Evolutionary conservation across 1,140 invertebrate species (phyloP).

Genomic region (Musca vetustissima): DNA sequence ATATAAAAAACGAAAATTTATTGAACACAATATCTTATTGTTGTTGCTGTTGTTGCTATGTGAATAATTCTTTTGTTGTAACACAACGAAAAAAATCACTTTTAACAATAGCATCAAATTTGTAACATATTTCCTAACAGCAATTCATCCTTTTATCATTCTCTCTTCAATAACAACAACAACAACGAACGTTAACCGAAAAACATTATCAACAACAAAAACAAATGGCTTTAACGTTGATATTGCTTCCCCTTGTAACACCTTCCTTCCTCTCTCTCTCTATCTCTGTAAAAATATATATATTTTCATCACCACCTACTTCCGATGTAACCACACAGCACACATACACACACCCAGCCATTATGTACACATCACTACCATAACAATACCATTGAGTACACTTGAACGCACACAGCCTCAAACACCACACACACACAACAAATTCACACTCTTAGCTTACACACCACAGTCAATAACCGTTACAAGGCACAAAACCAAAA

Average conservation of each 20-base stretch:
- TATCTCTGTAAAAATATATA: too few species aligned
- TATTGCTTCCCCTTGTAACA: too few species aligned
- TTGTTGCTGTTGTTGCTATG: neutral
- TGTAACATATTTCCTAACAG: constrained; percentile 4
- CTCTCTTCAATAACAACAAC: neutral
- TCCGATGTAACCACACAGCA: constrained; percentile 7
- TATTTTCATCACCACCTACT: neutral
- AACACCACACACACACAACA: neutral
- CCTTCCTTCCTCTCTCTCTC: too few species aligned
- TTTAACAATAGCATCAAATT: constrained; percentile 16
- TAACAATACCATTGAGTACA: neutral
- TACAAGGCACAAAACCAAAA: neutral
- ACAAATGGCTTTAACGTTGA: constrained; percentile 1
- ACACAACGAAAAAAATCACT: neutral
- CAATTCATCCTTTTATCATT: neutral
- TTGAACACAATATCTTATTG: neutral
- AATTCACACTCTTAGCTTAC: neutral
- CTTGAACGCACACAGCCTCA: neutral
- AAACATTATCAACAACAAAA: constrained; percentile 7
- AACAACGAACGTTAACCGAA: neutral
- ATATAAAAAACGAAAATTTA: constrained; percentile 6
- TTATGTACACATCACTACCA: too few species aligned
- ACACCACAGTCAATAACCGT: constrained; percentile 17
- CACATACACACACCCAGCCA: too few species aligned
- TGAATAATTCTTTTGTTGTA: too few species aligned